Conservation (phyloP, 1,140 invertebrate species). For the Frieseomelitta varia region DNA sequence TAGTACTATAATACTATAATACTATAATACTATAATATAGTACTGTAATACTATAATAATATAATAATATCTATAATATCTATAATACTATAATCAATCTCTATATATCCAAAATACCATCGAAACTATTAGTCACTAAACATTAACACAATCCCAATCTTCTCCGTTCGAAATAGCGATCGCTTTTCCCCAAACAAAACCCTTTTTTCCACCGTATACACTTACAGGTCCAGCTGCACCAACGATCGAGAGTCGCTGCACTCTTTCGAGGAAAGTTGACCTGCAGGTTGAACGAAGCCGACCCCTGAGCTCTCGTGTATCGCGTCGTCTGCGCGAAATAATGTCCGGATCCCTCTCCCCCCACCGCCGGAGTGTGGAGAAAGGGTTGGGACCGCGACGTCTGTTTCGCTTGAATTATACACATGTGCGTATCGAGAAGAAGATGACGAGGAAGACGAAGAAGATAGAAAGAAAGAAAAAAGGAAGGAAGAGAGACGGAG, state of each 20-base stretch:
- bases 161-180: neutral
- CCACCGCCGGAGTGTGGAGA: constrained; percentile 3
- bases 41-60: too few species aligned
- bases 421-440: constrained; percentile 21
- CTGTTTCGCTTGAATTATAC: constrained; percentile 32
- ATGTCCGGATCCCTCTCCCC: constrained; percentile 18
- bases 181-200: neutral
- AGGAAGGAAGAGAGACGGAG: neutral
- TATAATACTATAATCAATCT: too few species aligned
- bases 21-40: too few species aligned
- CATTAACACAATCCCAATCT: neutral
- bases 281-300: constrained; percentile 31
- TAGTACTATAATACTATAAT: too few species aligned
- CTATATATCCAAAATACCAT: too few species aligned
- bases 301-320: neutral
- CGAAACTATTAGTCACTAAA: neutral
- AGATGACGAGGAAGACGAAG: neutral
- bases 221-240: constrained; percentile 15
- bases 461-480: neutral
- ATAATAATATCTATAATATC: too few species aligned
- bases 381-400: constrained; percentile 30
- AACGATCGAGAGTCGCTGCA: neutral
- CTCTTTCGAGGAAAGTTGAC: neutral
- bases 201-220: neutral
- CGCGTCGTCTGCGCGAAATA: constrained; percentile 13